A percentile compares a stretch with the other conserved stretches of the same genome.
These are phyloP conservation scores for Paramormyrops kingsleyae DNA, from an alignment of 2,113 vertebrate genomes.

Conservation along the genomic window DNA sequence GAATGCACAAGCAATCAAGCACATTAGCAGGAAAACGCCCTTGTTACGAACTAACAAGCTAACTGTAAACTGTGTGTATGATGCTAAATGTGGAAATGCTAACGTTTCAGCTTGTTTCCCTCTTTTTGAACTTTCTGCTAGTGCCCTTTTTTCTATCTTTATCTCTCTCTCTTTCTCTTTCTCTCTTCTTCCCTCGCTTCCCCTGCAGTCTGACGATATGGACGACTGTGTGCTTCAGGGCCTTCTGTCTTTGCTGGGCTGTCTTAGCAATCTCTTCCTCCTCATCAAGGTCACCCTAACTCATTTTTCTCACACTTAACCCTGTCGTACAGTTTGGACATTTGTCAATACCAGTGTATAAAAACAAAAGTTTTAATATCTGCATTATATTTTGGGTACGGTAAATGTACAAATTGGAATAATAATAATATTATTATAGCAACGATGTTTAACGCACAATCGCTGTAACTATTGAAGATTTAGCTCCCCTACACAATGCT, in stretches of 20 bases:
- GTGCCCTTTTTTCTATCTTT: conserved; percentile 1
- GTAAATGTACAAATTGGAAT: not conserved
- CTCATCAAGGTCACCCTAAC: conserved; percentile 96
- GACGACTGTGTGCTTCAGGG: conserved; percentile 95
- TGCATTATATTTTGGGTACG: not conserved
- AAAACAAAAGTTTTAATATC: not conserved
- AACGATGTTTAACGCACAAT: not conserved
- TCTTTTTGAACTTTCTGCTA: conserved; percentile 28
- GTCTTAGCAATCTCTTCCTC: conserved; percentile 98
- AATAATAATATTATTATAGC: not conserved
- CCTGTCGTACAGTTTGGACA: no score
- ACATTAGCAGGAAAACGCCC: conserved; percentile 16
- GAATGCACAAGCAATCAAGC: not conserved
- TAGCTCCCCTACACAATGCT: not conserved
- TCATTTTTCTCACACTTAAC: conserved; percentile 42
- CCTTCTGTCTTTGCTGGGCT: conserved; percentile 98
- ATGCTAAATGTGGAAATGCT: conserved; percentile 21
- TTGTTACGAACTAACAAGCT: conserved; percentile 9
- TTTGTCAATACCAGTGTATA: not conserved
- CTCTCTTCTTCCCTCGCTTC: conserved; percentile 57
- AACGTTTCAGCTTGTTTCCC: conserved; percentile 11
- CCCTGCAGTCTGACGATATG: conserved; percentile 86
- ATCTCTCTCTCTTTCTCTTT: conserved; percentile 35
- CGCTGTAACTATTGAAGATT: not conserved
- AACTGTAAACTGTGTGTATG: not conserved